A percentile compares a stretch with the other conserved stretches of the same genome.
Evolutionary conservation across 2,888 invertebrate genomes (phyloP).

Genomic region (Drosophila recens): DNA sequence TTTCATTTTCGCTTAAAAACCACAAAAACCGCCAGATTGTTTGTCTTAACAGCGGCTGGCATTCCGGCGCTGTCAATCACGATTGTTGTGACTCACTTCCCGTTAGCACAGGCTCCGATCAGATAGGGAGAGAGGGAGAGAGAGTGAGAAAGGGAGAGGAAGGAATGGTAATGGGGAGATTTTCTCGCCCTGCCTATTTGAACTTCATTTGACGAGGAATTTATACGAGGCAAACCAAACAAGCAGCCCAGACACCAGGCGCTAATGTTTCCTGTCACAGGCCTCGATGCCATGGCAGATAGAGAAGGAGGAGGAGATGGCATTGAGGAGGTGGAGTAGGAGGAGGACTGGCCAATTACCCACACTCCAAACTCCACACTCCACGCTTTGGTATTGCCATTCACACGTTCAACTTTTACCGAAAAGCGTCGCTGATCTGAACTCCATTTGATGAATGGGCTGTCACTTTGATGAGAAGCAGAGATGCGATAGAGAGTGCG

Average conservation of each 20-base stretch:
- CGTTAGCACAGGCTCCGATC: slow-evolving; percentile 23
- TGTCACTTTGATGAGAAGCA: slow-evolving; percentile 50
- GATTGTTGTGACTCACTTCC: slow-evolving; percentile 44
- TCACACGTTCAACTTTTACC: slow-evolving; percentile 57
- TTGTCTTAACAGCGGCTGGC: slow-evolving; percentile 71
- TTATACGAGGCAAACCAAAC: slow-evolving; percentile 40
- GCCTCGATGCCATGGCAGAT: slow-evolving; percentile 25
- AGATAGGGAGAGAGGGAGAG: background rate
- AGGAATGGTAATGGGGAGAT: background rate
- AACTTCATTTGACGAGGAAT: slow-evolving; percentile 66
- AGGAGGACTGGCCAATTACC: no score
- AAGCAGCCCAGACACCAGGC: slow-evolving; percentile 50
- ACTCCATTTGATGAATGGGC: slow-evolving; percentile 72
- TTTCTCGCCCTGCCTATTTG: slow-evolving; percentile 45
- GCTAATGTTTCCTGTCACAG: slow-evolving; percentile 72
- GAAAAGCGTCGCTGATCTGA: slow-evolving; percentile 51
- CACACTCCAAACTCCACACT: background rate
- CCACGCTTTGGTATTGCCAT: slow-evolving; percentile 28
- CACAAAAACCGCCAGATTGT: slow-evolving; percentile 74
- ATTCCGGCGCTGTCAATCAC: slow-evolving; percentile 69
- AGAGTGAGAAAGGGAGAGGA: background rate
- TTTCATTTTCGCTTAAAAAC: slow-evolving; percentile 71
- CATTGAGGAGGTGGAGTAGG: slow-evolving; percentile 7
- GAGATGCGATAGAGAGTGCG: background rate
- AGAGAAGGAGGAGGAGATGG: background rate